phyloP scores from a whole-genome alignment of 2,888 invertebrate species.

The Peribatodes rhomboidaria region DNA sequence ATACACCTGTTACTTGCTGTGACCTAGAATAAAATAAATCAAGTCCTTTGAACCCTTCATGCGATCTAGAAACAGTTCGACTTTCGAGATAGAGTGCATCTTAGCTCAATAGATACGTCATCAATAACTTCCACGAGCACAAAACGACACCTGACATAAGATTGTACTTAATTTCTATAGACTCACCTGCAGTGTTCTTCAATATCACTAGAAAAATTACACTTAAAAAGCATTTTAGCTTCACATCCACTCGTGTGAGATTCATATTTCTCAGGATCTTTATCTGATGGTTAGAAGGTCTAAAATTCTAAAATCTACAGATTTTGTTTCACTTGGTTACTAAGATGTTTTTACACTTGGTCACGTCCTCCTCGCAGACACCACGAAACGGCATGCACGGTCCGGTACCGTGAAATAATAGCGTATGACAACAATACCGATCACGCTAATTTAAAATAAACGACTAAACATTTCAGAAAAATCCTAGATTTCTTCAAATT shows the following conservation, averaged over 20 bases:
- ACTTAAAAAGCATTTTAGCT: constrained; percentile 52
- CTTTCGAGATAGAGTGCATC: constrained; percentile 16
- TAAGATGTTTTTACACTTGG: background rate
- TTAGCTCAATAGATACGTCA: constrained; percentile 36
- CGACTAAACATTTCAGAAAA: background rate
- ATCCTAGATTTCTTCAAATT: background rate
- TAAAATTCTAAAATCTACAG: constrained; percentile 7
- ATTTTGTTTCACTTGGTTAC: constrained; percentile 9
- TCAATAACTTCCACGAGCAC: constrained; percentile 31
- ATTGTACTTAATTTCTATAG: constrained; percentile 32
- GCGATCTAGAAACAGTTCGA: constrained; percentile 21
- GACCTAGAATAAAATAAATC: constrained; percentile 38
- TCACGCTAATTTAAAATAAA: background rate
- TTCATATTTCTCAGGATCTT: constrained; percentile 61
- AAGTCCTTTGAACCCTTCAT: constrained; percentile 8
- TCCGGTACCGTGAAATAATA: background rate
- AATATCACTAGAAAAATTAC: constrained; percentile 54
- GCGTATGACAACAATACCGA: background rate
- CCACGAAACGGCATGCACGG: background rate
- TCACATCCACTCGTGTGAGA: constrained; percentile 58
- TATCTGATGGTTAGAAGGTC: background rate
- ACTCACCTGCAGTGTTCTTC: constrained; percentile 56
- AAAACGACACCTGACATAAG: too few species aligned
- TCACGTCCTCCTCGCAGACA: background rate
- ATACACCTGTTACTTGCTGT: constrained; percentile 22